Base-by-base conservation (phyloP, 2,113 vertebrate genomes). In the Xenopus borealis region DNA sequence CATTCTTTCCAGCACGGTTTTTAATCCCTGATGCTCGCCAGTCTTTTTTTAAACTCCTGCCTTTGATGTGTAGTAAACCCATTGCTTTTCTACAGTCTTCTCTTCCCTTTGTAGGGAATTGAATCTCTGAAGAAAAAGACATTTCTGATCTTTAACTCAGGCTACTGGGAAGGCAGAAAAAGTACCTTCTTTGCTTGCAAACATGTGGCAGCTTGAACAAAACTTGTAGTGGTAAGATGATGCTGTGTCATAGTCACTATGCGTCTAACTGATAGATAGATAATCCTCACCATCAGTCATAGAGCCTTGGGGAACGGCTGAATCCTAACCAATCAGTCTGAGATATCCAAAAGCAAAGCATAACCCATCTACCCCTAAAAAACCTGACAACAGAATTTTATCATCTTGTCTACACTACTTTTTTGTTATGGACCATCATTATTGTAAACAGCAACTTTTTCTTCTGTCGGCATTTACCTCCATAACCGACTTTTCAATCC, bases 21-120 rank as follows among this genome's bases (percentile, higher is more conserved):
- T 86, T 81, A 83, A 82, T 82, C 84, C 85, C 79, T 69, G 69
- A n/a, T 71, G 80, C 81, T 71, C 0, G 33, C 67, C 30, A 78
- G 74, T 62, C 67, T 59, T 81, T 52, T 40, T 55, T 47, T 71
- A 78, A 71, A 45, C 40, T 0, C 40, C 69, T 68, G 10, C 44
- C 63, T 62, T 20, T 66, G 81, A 80, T 62, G 84, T 20, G 2
- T 14, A 72, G 53, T 65, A 67, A 46, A 77, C 73, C 81, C 53
- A 0, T 69, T 9, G 0, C 79, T 70, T 69, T 70, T 69, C 62
- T 77, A 63, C 50, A 70, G 74, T 57, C 47, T 63, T 70, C 59
- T 77, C 27, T 77, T 62, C 61, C 50, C 74, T 77, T 77, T 77
- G 67, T 77, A 64, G 74, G 50, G 74, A 70, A 77, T 57, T 64